phyloP scores from a whole-genome alignment of 2,888 invertebrate species.

The Quadroppia sp. region DNA sequence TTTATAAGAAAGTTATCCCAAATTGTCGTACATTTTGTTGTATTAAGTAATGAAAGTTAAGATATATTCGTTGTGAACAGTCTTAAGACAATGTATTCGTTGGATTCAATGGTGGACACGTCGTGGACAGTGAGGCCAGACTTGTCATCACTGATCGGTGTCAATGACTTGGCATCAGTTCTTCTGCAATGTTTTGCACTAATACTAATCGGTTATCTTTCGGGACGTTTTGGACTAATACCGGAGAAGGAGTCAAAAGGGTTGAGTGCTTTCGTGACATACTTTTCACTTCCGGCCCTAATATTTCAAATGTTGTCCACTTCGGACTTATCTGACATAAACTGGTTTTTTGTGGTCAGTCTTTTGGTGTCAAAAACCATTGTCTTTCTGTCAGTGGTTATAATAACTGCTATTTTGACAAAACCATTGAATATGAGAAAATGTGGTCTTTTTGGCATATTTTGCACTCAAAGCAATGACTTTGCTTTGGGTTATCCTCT shows the following conservation, averaged over 20 bases:
- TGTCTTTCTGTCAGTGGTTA: slow-evolving; percentile 73
- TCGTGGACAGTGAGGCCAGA: neutral
- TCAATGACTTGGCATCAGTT: slow-evolving; percentile 46
- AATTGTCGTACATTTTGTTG: neutral
- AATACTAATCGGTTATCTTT: slow-evolving; percentile 60
- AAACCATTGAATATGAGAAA: slow-evolving; percentile 73
- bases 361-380: slow-evolving; percentile 78
- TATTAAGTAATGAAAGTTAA: too few species aligned
- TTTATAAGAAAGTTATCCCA: too few species aligned
- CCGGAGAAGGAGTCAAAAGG: slow-evolving; percentile 80
- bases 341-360: slow-evolving; percentile 84
- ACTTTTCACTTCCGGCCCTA: slow-evolving; percentile 84
- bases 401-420: slow-evolving; percentile 68
- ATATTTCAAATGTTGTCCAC: slow-evolving; percentile 85
- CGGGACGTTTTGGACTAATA: slow-evolving; percentile 76
- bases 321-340: slow-evolving; percentile 72
- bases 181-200: slow-evolving; percentile 48
- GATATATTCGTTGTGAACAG: too few species aligned
- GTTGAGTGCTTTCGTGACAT: slow-evolving; percentile 84
- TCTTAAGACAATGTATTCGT: neutral
- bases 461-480: slow-evolving; percentile 94
- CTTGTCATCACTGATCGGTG: slow-evolving; percentile 23
- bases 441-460: slow-evolving; percentile 87
- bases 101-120: neutral
- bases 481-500: slow-evolving; percentile 90